Base-by-base conservation (phyloP, 2,113 vertebrate species). In the Ameiurus melas region DNA sequence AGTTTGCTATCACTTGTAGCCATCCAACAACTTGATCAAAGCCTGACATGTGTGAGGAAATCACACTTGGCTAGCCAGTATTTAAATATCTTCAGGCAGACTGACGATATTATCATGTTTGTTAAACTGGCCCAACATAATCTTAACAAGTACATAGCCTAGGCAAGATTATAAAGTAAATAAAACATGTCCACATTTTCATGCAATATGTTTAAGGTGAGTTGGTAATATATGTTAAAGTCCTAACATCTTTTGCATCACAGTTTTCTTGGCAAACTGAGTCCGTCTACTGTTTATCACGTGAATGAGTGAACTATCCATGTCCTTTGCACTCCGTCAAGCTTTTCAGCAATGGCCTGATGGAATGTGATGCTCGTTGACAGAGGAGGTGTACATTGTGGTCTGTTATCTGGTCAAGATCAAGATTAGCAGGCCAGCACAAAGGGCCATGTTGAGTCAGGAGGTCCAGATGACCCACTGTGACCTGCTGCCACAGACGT, bases 341-440 rank as follows among this genome's bases (percentile, higher is more conserved):
- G 84, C 9, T 77, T 89, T 90, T 90, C 75, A 86, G 25, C 81
- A 57, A 70, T 53, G 81, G 70, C 73, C 73, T 87, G 73, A 80
- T 83, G 87, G 85, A 89, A 90, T 90, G 90, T 55, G 60, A 66
- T 30, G 22, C 64, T 53, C 47, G 62, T 88, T 90, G 57, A 88
- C 80, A 90, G 84, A 88, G 16, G 53, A 64, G 30, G 73, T 68
- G 43, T 77, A 77, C 87, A 87, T 75, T 83, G 75, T 53, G 58
- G 64, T 30, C 66, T 66, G 57, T 77, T 87, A 81, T 89, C 81
- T 89, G 85, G 64, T 82, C 75, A 82, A 64, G 55, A 89, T 90
- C 81, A 89, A 87, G 87, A 90, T 82, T 70, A 82, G 85, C 81
- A 89, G 85, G 16, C 58, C 47, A 62, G 77, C 75, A 90, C 90